Evolutionary conservation across 2,888 invertebrate species (phyloP).

Genomic region (Peribatodes rhomboidaria): DNA sequence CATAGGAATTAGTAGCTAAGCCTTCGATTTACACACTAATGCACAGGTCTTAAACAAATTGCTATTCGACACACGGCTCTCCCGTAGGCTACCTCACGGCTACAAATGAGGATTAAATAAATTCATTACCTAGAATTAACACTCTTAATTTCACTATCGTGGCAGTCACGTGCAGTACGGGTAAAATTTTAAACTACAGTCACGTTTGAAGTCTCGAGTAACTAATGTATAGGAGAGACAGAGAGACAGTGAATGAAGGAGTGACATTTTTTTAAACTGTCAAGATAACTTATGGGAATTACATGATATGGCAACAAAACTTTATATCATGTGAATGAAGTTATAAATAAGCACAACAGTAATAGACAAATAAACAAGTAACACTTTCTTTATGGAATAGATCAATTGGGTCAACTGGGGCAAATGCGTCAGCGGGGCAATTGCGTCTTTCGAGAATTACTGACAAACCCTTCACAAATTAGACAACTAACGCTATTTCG

Average conservation of each 20-base stretch:
- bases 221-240: background rate
- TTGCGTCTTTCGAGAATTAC: no score
- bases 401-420: no score
- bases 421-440: no score
- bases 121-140: conserved; percentile 59
- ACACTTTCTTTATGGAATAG: no score
- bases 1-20: no score
- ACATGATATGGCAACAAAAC: no score
- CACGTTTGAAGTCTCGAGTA: conserved; percentile 43
- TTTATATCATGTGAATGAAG: no score
- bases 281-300: no score
- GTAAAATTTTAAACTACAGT: conserved; percentile 53
- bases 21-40: no score
- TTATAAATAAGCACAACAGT: background rate
- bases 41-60: conserved; percentile 7
- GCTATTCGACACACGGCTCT: conserved; percentile 28
- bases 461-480: no score
- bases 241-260: conserved; percentile 20
- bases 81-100: conserved; percentile 19
- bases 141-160: conserved; percentile 67
- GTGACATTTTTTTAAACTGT: background rate
- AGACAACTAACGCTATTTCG: no score
- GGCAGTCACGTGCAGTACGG: conserved; percentile 56
- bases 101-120: conserved; percentile 40
- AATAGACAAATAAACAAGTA: no score